Evolutionary conservation across 1,140 invertebrate genomes (phyloP), one percentile per base, ranked within the genome.

Genomic region (Trypoxylus dichotomus): DNA sequence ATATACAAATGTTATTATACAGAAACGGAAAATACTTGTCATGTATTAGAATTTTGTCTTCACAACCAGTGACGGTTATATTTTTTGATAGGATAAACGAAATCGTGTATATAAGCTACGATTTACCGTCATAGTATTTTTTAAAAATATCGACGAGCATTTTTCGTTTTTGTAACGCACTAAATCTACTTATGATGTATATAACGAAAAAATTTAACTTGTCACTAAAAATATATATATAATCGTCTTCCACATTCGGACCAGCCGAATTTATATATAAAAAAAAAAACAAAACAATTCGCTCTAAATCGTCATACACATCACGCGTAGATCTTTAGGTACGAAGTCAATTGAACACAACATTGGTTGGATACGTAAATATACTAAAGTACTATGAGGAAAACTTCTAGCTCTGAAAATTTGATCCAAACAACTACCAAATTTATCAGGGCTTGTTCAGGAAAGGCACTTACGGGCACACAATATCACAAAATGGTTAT

Each of bases 321-420:
- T 81, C 83, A 84, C 83, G 80, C 79, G 80, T 77, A 83, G 83
- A 80, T 32, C n/a, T 74, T 81, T 84, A 84, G 83, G 83, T 84
- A 83, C 83, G 81, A 81, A 84, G 79, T 83, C 81, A 83, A 79
- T 75, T 86, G 85, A 86, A 86, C 85, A 86, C 83, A 83, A 82
- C 80, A 83, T 82, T 81, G 83, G 85, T 83, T 84, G 83, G 83
- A 82, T 81, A 73, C 71, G 32, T 73, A 37, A 75, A 42, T 37
- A 37, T 68, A 77, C 78, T 79, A 79, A 79, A 79, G 63, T 72
- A 79, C 78, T 77, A 79, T 77, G 72, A 79, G 76, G 75, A 68
- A 42, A 75, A 42, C 13, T 75, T 54, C 1, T 41, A 73, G 71
- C 27, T 63, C 60, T 19, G 60, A 11, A 63, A 63, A 63, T 63